Evolutionary conservation across 2,113 vertebrate genomes (phyloP).

Genomic region (Hassar affinis): DNA sequence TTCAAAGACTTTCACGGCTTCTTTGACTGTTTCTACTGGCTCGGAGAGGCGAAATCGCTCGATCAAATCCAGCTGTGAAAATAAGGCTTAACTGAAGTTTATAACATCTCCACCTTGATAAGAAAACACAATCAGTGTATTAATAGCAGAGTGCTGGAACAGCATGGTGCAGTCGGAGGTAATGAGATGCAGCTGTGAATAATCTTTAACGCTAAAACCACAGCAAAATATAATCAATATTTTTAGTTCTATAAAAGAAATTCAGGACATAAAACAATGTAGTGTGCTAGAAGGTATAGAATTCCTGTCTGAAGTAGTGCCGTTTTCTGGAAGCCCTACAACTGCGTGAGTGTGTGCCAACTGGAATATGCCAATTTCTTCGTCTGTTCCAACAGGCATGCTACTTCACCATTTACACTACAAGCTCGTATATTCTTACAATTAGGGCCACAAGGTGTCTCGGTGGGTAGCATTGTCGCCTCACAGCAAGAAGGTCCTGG

Average conservation of each 20-base stretch:
- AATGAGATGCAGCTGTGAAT: constrained; percentile 9
- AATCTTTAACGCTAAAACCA: not conserved
- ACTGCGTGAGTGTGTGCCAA: not conserved
- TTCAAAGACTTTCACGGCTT: constrained; percentile 13
- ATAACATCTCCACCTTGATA: constrained; percentile 11
- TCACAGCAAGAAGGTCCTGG: too few relatives aligned
- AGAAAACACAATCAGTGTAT: constrained; percentile 24
- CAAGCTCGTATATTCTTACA: too few relatives aligned
- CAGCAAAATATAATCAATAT: not conserved
- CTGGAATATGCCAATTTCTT: not conserved
- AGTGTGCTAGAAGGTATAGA: too few relatives aligned
- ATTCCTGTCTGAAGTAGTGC: not conserved
- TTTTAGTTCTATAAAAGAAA: not conserved
- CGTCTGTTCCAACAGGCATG: not conserved
- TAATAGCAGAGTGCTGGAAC: constrained; percentile 20
- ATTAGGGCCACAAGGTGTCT: too few relatives aligned
- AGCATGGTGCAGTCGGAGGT: not conserved
- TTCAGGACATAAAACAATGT: not conserved
- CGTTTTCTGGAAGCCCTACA: not conserved
- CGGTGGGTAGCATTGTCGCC: too few relatives aligned
- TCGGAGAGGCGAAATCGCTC: not conserved
- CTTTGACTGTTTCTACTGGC: constrained; percentile 49
- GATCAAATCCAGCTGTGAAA: constrained; percentile 49
- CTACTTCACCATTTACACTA: not conserved
- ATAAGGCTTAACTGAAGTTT: constrained; percentile 37